Evolutionary conservation across 2,888 invertebrate genomes (phyloP), one percentile per base, ranked within the genome.

Genomic region (Biston betularia): DNA sequence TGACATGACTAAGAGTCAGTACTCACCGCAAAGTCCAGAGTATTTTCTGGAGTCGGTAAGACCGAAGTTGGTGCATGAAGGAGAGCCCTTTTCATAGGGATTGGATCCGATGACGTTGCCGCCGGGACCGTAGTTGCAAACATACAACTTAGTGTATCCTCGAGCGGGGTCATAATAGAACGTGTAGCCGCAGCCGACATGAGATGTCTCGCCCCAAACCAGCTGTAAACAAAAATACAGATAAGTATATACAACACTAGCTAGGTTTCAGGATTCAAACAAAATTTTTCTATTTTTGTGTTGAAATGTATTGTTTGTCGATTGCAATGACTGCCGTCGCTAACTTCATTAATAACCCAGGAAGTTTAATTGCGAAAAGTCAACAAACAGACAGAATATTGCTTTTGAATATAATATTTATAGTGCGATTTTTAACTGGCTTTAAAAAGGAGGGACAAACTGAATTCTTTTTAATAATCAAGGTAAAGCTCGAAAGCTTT

Each of bases 111-210:
- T 94, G 60, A 97, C 95, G 82, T 97, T 97, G 71, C 97, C 97
- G 71, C 96, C 96, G 11, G 97, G 97, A 62, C 97, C 97, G 81
- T 97, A 97, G 92, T 97, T 97, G 94, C 97, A 97, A 61, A 97
- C 96, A 89, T 97, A 97, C 68, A 97, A 94, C 87, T 97, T 97
- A 74, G 97, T 97, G 87, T 96, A 97, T 75, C 97, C 97, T 75
- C 95, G 92, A 3, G 86, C 72, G 1, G 95, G 94, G 79, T 97
- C 97, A 82, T 96, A 96, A 90, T 97, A 98, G 89, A 96, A 97
- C 0, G 97, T 95, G 85, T 95, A 98, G 38, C 98, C 98, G 84
- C 98, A 98, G 65, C 98, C 98, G 61, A 98, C 95, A 74, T 96
- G 94, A 81, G 96, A 96, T 11, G 98, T 97, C 83, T 97, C 96